A percentile compares a stretch with the other conserved stretches of the same genome.
Conservation (phyloP, 2,888 invertebrate genomes). For the Ametastegia equiseti region DNA sequence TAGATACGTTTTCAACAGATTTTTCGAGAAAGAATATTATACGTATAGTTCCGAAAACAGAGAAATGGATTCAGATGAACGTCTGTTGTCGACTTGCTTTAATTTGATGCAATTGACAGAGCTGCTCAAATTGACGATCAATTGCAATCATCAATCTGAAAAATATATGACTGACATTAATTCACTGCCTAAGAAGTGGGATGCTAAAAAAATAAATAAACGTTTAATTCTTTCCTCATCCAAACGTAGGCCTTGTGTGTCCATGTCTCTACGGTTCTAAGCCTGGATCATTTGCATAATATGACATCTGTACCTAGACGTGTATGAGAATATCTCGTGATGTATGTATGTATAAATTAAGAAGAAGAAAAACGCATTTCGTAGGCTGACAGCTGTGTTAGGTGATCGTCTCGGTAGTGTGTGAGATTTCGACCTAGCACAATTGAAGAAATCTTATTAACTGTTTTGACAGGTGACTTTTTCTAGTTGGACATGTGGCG, state of each 20-base stretch:
- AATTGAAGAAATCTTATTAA: slow-evolving; percentile 13
- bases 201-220: not conserved
- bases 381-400: not conserved
- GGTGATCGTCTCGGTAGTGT: not conserved
- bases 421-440: not conserved
- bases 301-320: not conserved
- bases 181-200: not conserved
- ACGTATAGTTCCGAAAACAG: too few species aligned
- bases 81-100: not conserved
- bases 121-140: not conserved
- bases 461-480: slow-evolving; percentile 11
- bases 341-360: not conserved
- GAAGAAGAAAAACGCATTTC: not conserved
- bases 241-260: not conserved
- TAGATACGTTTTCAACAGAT: too few species aligned
- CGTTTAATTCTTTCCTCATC: not conserved
- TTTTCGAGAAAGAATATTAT: too few species aligned
- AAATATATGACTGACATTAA: not conserved
- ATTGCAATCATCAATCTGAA: not conserved
- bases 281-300: not conserved
- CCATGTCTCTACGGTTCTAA: not conserved
- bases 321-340: not conserved
- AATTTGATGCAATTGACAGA: not conserved
- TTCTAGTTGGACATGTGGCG: not conserved
- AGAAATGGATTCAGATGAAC: too few species aligned